A percentile compares a stretch with the other conserved stretches of the same genome.
Evolutionary conservation across 2,888 invertebrate genomes (phyloP).

Genomic region (Caenorhabditis sinica): DNA sequence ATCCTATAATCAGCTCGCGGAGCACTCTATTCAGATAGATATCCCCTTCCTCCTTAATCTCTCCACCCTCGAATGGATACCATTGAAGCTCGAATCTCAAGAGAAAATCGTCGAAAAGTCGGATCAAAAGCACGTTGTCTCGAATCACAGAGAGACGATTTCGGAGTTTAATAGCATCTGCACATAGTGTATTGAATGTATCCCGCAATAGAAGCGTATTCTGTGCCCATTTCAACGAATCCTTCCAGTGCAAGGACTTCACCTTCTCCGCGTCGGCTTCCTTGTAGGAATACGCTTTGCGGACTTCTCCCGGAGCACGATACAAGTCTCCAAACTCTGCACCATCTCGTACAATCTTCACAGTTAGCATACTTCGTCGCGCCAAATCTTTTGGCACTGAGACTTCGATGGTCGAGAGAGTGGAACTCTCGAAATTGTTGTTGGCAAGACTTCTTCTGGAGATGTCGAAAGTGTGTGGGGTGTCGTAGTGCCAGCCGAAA

Average conservation of each 20-base stretch:
- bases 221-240: conserved; percentile 81
- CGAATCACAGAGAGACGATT: conserved; percentile 72
- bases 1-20: conserved; percentile 74
- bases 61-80: conserved; percentile 75
- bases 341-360: conserved; percentile 74
- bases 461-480: conserved; percentile 74
- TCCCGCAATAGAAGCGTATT: conserved; percentile 80
- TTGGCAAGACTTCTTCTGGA: conserved; percentile 50
- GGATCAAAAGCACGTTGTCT: conserved; percentile 78
- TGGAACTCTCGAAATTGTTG: neutral
- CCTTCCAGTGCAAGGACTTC: conserved; percentile 75
- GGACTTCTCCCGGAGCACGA: conserved; percentile 47
- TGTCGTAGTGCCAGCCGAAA: conserved; percentile 75
- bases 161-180: conserved; percentile 73
- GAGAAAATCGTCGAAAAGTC: conserved; percentile 76
- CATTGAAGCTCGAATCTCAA: conserved; percentile 77
- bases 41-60: conserved; percentile 70
- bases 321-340: conserved; percentile 57
- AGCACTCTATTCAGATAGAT: conserved; percentile 73
- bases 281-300: conserved; percentile 31
- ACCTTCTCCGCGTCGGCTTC: conserved; percentile 68
- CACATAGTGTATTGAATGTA: conserved; percentile 76
- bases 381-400: conserved; percentile 78
- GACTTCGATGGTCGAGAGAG: conserved; percentile 49
- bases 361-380: conserved; percentile 72